Evolutionary conservation across 1,140 invertebrate genomes (phyloP).

Genomic region (Achroia grisella): DNA sequence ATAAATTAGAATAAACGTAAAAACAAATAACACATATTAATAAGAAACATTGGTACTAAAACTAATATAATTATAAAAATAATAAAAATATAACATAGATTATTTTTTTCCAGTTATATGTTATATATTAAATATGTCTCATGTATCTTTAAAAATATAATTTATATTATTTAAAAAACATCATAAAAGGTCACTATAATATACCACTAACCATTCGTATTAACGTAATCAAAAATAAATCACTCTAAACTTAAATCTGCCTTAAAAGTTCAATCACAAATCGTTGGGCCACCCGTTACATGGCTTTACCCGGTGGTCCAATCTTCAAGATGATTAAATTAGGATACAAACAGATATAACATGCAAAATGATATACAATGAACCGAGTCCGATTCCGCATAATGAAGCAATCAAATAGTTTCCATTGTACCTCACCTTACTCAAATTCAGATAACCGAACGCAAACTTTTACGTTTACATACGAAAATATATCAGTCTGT

Average conservation of each 20-base stretch:
- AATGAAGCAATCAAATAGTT: slow-evolving; percentile 69
- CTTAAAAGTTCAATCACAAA: slow-evolving; percentile 42
- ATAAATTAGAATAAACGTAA: no score
- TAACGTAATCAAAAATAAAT: slow-evolving; percentile 12
- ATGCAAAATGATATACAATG: slow-evolving; percentile 70
- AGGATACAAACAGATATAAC: slow-evolving; percentile 64
- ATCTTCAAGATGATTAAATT: slow-evolving; percentile 71
- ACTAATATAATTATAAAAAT: no score
- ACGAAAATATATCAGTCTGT: no score
- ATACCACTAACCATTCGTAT: no score
- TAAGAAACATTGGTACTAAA: no score
- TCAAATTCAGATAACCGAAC: slow-evolving; percentile 25
- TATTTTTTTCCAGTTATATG: no score
- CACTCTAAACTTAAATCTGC: slow-evolving; percentile 26
- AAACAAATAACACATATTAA: no score
- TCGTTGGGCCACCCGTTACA: slow-evolving; percentile 45
- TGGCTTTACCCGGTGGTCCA: slow-evolving; percentile 59
- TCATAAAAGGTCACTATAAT: no score
- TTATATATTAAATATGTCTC: no score
- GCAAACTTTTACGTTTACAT: slow-evolving; percentile 23
- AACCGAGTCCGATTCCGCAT: slow-evolving; percentile 52
- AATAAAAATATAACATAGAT: no score
- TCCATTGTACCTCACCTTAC: slow-evolving; percentile 40
- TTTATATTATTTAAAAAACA: no score
- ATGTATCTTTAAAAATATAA: no score